Evolutionary conservation across 2,797 vertebrate genomes (phyloP).

Genomic region (Acanthurus leucopareius): DNA sequence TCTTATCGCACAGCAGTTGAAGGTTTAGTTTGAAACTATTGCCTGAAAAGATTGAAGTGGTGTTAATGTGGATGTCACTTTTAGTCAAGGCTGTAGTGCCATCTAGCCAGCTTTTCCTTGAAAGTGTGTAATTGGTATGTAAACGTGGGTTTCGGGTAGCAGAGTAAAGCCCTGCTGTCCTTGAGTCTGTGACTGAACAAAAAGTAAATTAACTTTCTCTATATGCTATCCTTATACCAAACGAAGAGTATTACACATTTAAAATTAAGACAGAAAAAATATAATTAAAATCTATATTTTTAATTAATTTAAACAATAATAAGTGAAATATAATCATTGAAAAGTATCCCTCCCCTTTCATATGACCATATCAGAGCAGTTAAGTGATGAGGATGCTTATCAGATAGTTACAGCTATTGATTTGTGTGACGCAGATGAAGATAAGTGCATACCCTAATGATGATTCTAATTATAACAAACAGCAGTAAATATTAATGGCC

Average conservation of each 20-base stretch:
- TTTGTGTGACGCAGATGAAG: no score
- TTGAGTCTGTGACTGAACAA: neutral
- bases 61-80: neutral
- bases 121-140: neutral
- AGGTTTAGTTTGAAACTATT: conserved; percentile 3
- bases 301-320: no score
- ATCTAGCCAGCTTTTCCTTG: conserved; percentile 15
- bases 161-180: neutral
- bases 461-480: no score
- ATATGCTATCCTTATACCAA: neutral
- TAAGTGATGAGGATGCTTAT: no score
- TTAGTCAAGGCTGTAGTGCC: conserved; percentile 31
- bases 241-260: neutral
- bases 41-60: neutral
- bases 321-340: no score
- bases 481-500: no score
- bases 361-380: no score
- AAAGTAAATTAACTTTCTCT: neutral
- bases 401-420: no score
- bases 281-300: no score
- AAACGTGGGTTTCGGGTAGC: neutral
- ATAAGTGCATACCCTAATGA: no score
- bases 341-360: no score
- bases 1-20: neutral
- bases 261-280: no score